Evolutionary conservation across 2,797 vertebrate genomes (phyloP), one percentile per base, ranked within the genome.

Genomic region (Ibycter americanus): DNA sequence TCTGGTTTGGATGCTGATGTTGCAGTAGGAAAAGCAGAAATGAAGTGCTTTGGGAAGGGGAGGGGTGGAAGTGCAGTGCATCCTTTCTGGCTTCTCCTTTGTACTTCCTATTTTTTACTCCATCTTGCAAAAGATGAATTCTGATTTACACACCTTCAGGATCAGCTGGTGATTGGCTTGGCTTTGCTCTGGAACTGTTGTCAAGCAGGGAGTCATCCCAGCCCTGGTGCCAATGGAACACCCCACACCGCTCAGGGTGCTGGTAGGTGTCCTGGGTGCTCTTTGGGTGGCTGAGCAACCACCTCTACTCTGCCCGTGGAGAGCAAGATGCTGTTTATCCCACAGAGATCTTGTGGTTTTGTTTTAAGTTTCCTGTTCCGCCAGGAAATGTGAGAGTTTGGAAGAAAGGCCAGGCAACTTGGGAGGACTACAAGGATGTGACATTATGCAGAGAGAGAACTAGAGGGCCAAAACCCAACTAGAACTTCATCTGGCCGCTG

Each of bases 361-460:
- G 19, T 9, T 80, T 68, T 61, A 49, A 83, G 86, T 91, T 83
- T 40, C 66, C 34, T 63, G 4, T 66, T 82, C 54, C 55, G 4
- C 14, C 0, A 52, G 58, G 82, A 83, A 62, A 31, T 3, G 4
- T 6, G 1, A 8, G 36, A 15, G 25, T 3, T 31, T 38, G 58
- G 44, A 66, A 54, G 59, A 15, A 58, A 18, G 17, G 17, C 42
- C 42, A 44, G 42, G 42, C 18, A 44, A 44, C 18, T 44, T 7
- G 17, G 42, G 42, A 44, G 8, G 42, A 44, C 42, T 44, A 44
- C 42, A 44, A 44, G 42, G 42, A 44, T 44, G 42, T 44, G 42
- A 44, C 17, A 19, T 44, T 44, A 44, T 44, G 42, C 42, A 44
- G 17, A 17, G 42, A 44, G 42, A 44, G 17, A 44, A 44, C 42